Percentiles rank a stretch among this genome's conserved stretches.
phyloP scores from a whole-genome alignment of 2,797 vertebrate genomes.

The Sciurus carolinensis region DNA sequence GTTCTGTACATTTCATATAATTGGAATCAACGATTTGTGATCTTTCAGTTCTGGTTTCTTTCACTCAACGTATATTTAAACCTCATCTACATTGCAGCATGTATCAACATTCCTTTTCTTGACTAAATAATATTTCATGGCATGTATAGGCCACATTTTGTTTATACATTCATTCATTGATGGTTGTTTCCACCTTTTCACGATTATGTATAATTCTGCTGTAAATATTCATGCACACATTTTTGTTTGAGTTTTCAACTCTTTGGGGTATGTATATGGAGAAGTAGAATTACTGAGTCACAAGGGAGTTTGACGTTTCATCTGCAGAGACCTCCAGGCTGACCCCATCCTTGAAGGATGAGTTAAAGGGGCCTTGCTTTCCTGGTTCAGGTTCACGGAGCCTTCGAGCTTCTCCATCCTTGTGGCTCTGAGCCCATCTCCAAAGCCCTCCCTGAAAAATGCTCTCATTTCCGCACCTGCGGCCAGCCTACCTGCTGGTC shows the following conservation, averaged over 20 bases:
- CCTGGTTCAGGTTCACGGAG: not conserved
- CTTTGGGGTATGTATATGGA: no score
- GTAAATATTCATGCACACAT: not conserved
- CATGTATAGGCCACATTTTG: not conserved
- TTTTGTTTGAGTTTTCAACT: not conserved
- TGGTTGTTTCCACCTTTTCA: not conserved
- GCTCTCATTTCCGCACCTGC: not conserved
- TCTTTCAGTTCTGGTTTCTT: not conserved
- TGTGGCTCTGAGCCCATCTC: not conserved
- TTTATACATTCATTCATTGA: not conserved
- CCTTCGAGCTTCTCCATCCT: not conserved
- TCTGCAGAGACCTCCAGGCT: not conserved
- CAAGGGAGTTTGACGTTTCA: not conserved
- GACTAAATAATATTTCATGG: not conserved
- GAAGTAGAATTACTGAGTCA: not conserved
- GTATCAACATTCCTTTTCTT: not conserved
- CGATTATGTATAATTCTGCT: not conserved
- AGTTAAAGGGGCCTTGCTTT: not conserved
- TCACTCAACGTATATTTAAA: not conserved
- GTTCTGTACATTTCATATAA: not conserved
- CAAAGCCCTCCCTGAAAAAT: not conserved
- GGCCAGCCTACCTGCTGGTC: not conserved
- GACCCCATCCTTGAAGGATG: not conserved
- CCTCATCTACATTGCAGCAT: no score
- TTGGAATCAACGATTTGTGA: not conserved